Base-by-base conservation (phyloP, 2,888 invertebrate species). In the Oligia latruncula region DNA sequence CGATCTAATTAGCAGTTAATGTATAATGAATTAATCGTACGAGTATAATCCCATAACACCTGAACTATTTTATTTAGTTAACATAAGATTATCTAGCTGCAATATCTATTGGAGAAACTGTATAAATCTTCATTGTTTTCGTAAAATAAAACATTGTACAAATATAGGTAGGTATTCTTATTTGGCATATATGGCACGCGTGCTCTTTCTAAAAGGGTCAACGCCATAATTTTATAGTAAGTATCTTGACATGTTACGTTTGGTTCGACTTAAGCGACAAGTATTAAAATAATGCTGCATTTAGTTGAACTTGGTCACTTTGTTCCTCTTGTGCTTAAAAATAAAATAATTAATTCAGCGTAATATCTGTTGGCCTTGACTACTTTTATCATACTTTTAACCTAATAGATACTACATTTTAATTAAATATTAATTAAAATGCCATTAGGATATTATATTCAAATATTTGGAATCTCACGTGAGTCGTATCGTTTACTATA, bases 321-420 rank as follows among this genome's bases (percentile, higher is more conserved):
- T 67, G 4, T 67, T 66, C 9, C 15, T 71, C 23, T 66, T 29
- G 9, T 52, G 65, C 29, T 20, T 23, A 11, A 35, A 66, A 79
- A 71, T 75, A 58, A 70, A 65, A 20, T 60, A 66, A 70, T 77
- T 62, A 46, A 81, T 73, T 78, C 68, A 43, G 71, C 62, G 58
- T 70, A 46, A 60, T 84, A 82, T 76, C 64, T 29, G 71, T 82
- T 87, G 15, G 62, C 82, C 80, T 86, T 85, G 85, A 87, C 79
- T 78, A 65, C 73, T 78, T 76, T 82, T 87, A 66, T 87, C 74
- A 79, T 74, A 80, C 66, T 84, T 81, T 72, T 29, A 58, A 73
- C 72, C 64, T 62, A 72, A 40, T 65, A 35, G 29, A 66, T 74
- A 40, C 60, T 49, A 35, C 20, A 29, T 13, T 62, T 62, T 43